Percentiles rank a stretch among this genome's conserved stretches.
phyloP scores from a whole-genome alignment of 2,113 vertebrate species.

The Hippopotamus amphibius region DNA sequence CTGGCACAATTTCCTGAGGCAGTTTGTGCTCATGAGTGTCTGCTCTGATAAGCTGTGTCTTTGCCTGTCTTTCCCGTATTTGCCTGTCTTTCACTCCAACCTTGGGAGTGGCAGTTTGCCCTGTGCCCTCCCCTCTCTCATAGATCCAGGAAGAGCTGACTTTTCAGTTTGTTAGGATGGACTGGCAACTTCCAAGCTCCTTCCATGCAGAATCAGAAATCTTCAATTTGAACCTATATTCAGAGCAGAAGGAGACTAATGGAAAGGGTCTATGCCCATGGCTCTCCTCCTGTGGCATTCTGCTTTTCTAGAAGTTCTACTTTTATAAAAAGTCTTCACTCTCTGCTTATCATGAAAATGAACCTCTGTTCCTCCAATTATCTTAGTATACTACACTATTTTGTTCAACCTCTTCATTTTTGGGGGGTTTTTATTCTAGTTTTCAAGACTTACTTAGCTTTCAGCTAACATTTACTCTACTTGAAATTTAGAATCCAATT shows the following conservation, averaged over 20 bases:
- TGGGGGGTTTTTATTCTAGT: neutral
- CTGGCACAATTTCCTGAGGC: neutral
- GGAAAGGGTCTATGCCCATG: neutral
- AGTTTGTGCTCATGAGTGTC: neutral
- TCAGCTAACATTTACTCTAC: neutral
- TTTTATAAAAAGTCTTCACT: neutral
- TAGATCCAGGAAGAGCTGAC: neutral
- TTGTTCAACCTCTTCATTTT: neutral
- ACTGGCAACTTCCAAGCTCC: neutral
- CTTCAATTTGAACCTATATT: neutral
- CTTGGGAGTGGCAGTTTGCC: neutral
- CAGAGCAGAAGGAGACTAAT: neutral
- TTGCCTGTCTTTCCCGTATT: neutral
- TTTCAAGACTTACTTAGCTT: neutral
- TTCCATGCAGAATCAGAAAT: neutral
- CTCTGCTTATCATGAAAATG: neutral
- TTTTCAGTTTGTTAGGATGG: neutral
- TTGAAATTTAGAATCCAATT: neutral
- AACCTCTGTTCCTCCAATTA: neutral
- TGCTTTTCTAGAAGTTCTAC: neutral
- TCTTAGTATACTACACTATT: neutral
- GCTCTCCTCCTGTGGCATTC: neutral
- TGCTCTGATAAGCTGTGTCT: neutral
- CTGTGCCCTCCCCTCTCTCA: neutral
- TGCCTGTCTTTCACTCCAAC: neutral